phyloP scores from a whole-genome alignment of 2,113 vertebrate genomes.

The Hippocampus zosterae region DNA sequence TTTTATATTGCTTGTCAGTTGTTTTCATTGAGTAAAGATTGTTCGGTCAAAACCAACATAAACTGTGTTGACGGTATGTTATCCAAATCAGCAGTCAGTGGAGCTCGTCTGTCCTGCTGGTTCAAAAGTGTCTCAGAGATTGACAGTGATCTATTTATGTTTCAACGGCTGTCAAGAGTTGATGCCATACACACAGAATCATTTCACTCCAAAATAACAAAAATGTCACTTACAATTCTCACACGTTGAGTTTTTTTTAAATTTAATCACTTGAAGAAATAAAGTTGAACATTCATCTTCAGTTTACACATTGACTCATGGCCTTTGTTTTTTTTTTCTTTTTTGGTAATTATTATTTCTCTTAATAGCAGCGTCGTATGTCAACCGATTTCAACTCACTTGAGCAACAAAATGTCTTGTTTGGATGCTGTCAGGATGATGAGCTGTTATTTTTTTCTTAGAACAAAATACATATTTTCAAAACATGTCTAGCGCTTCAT shows the following conservation, averaged over 20 bases:
- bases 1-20: not conserved
- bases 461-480: no score
- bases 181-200: constrained; percentile 14
- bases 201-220: not conserved
- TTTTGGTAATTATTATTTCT: not conserved
- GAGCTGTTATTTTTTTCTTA: no score
- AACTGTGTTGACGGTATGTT: not conserved
- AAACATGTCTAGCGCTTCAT: no score
- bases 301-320: not conserved
- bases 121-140: constrained; percentile 12
- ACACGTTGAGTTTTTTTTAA: constrained; percentile 4
- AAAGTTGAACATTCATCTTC: not conserved
- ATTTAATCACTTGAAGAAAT: not conserved
- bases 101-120: not conserved
- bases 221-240: not conserved
- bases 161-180: not conserved
- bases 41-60: not conserved
- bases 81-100: not conserved
- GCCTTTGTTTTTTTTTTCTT: not conserved
- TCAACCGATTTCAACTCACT: no score
- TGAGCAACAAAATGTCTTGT: no score
- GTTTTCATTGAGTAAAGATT: constrained; percentile 2
- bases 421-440: no score
- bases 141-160: constrained; percentile 43
- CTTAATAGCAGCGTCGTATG: not conserved